These are phyloP conservation scores for Mesochorus sp. DNA, from an alignment of 2,888 invertebrate species.

Conservation along the genomic window DNA sequence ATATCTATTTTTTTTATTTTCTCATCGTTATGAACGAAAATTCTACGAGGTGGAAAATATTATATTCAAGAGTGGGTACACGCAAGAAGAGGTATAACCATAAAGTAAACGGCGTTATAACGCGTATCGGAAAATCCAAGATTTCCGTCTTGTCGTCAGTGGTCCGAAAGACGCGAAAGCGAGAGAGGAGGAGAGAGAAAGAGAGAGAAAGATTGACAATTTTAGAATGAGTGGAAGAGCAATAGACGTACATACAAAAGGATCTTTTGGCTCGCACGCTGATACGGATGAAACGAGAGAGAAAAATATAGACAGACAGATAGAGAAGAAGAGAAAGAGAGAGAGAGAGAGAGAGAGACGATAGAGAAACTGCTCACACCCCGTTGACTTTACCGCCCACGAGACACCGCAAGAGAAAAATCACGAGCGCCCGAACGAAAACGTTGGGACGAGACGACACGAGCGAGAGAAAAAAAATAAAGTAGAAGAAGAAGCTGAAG, in stretches of 20 bases:
- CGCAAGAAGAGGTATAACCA: constrained; percentile 12
- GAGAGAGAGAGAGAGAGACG: neutral
- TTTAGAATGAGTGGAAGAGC: neutral
- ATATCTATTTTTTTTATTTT: too few species aligned
- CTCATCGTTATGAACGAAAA: neutral
- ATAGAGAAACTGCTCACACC: constrained; percentile 5
- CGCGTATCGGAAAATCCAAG: constrained; percentile 48
- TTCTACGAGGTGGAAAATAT: constrained; percentile 41
- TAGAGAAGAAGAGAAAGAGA: neutral
- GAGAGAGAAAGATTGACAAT: neutral
- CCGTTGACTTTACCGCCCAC: constrained; percentile 54
- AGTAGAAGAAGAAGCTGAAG: neutral
- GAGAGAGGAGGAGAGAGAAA: neutral
- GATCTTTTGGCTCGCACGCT: constrained; percentile 30
- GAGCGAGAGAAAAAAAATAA: neutral
- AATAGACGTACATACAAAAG: neutral
- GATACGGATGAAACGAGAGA: too few species aligned
- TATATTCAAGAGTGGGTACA: constrained; percentile 22
- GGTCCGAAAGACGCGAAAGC: constrained; percentile 46
- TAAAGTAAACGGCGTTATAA: constrained; percentile 54
- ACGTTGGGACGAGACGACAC: constrained; percentile 28
- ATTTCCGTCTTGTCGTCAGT: constrained; percentile 47
- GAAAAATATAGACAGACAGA: neutral
- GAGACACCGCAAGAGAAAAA: constrained; percentile 43
- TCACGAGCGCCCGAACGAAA: constrained; percentile 45